phyloP scores from a whole-genome alignment of 2,113 vertebrate genomes.

The Urocynchramus pylzowi region DNA sequence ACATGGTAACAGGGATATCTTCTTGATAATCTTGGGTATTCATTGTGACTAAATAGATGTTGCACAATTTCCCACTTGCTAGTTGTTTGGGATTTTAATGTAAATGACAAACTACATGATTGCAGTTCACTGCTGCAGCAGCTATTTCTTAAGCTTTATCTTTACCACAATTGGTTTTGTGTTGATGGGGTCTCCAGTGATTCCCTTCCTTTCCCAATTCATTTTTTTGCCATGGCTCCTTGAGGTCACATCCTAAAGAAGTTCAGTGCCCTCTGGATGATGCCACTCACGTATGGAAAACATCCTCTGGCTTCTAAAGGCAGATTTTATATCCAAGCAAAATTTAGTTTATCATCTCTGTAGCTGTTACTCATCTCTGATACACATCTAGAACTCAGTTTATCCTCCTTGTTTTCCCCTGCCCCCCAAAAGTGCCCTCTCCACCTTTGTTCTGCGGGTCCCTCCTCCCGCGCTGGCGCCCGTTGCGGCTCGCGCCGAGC shows the following conservation, averaged over 20 bases:
- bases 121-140: background rate
- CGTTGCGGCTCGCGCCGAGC: slow-evolving; percentile 25
- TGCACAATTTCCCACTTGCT: background rate
- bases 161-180: background rate
- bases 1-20: background rate
- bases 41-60: slow-evolving; percentile 49
- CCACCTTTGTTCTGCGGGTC: slow-evolving; percentile 14
- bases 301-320: background rate
- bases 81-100: slow-evolving; percentile 25
- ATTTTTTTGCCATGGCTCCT: background rate
- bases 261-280: background rate
- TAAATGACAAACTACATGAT: background rate
- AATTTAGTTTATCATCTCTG: background rate
- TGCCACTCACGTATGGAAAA: background rate
- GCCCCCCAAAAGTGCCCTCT: background rate
- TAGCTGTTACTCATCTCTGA: background rate
- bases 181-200: background rate
- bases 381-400: background rate
- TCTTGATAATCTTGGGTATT: slow-evolving; percentile 19
- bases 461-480: background rate
- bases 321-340: background rate
- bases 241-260: background rate
- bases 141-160: background rate
- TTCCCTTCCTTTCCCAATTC: background rate
- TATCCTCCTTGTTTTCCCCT: background rate